These are phyloP conservation scores for Decapterus maruadsi DNA, from an alignment of 2,797 vertebrate species.

Conservation along the genomic window DNA sequence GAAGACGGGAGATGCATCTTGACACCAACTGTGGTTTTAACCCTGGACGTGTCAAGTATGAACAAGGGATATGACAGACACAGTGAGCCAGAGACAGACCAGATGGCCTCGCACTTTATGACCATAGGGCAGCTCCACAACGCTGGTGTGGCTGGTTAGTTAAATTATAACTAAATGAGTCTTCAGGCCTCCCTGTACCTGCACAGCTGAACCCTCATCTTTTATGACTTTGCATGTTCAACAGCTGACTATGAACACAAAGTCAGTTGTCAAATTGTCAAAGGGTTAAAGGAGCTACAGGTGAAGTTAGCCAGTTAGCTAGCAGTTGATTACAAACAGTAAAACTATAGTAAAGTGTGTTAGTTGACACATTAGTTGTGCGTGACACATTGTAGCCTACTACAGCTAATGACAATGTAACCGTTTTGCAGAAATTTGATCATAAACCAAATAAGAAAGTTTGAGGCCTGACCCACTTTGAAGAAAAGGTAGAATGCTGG, in stretches of 20 bases:
- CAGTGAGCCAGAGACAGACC: conserved; percentile 43
- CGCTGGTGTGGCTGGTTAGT: conserved; percentile 49
- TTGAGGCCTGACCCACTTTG: not conserved
- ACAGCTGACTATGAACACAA: conserved; percentile 7
- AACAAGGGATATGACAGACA: not conserved
- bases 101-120: conserved; percentile 65
- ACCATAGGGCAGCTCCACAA: conserved; percentile 32
- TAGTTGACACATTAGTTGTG: not conserved
- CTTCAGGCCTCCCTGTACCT: conserved; percentile 30
- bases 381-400: not conserved
- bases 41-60: conserved; percentile 11
- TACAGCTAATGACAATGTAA: not conserved
- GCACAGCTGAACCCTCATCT: conserved; percentile 26
- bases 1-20: conserved; percentile 4
- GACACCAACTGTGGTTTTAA: conserved; percentile 43
- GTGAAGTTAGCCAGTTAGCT: no score
- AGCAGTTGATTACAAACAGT: no score
- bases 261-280: not conserved
- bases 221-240: conserved; percentile 26
- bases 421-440: no score
- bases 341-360: no score
- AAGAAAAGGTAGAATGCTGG: no score
- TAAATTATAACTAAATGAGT: conserved; percentile 72
- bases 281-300: no score
- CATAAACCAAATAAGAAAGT: not conserved